A percentile compares a stretch with the other conserved stretches of the same genome.
Evolutionary conservation across 2,113 vertebrate genomes (phyloP).

Genomic region (Myrmecophaga tridactyla): DNA sequence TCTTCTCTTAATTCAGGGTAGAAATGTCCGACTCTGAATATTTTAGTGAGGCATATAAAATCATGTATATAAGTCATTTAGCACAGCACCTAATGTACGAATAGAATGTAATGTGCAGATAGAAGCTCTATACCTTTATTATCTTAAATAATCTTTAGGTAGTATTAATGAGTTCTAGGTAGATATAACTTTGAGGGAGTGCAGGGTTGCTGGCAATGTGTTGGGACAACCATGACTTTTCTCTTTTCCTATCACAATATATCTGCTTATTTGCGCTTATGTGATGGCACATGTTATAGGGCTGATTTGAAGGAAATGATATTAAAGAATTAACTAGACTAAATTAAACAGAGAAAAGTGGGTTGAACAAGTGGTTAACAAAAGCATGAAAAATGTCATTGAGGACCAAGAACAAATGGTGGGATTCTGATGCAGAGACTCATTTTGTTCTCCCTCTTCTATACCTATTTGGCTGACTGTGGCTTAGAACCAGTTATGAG

Average conservation of each 20-base stretch:
- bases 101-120: background rate
- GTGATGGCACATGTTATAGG: background rate
- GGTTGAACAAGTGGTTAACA: background rate
- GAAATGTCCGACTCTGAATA: background rate
- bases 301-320: background rate
- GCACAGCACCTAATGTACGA: background rate
- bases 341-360: background rate
- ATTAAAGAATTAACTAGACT: background rate
- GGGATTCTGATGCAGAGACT: background rate
- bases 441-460: background rate
- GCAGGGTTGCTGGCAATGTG: background rate
- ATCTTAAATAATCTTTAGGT: background rate
- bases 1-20: slow-evolving; percentile 6
- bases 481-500: background rate
- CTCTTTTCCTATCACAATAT: background rate
- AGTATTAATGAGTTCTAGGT: background rate
- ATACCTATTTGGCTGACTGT: background rate
- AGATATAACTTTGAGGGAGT: background rate
- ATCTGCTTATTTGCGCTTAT: background rate
- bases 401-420: background rate
- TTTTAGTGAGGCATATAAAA: background rate
- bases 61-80: background rate
- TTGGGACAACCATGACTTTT: background rate
- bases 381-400: background rate
- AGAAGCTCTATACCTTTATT: background rate